Percentiles rank a stretch among this genome's conserved stretches.
These are phyloP conservation scores for Crotalus viridis DNA, from an alignment of 2,113 vertebrate species.

Conservation along the genomic window DNA sequence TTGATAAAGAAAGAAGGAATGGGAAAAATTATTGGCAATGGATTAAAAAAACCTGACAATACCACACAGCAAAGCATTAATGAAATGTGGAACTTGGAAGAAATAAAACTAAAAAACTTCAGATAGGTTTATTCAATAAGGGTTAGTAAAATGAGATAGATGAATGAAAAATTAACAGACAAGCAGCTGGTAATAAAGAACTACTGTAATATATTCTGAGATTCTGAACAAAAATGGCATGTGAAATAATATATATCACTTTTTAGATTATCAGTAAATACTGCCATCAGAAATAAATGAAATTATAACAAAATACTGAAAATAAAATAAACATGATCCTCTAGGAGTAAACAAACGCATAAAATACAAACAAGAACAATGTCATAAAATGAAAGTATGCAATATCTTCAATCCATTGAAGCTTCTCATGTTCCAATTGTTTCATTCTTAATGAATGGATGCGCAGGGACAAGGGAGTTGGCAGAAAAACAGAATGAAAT, in stretches of 20 bases:
- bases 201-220: too few species aligned
- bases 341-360: neutral
- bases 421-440: neutral
- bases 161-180: too few species aligned
- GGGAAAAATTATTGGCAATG: too few species aligned
- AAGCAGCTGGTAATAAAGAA: too few species aligned
- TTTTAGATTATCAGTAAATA: neutral
- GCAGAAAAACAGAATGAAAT: neutral
- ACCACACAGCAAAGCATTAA: too few species aligned
- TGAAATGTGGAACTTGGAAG: too few species aligned
- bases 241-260: neutral
- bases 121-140: too few species aligned
- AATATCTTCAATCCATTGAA: neutral
- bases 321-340: neutral
- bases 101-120: too few species aligned
- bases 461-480: neutral
- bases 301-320: neutral
- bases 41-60: too few species aligned
- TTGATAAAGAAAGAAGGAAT: too few species aligned
- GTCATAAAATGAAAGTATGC: neutral
- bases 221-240: neutral
- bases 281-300: neutral
- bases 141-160: too few species aligned
- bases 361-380: neutral
- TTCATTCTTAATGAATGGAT: neutral